phyloP scores from a whole-genome alignment of 2,888 invertebrate species.

The Celastrina argiolus region DNA sequence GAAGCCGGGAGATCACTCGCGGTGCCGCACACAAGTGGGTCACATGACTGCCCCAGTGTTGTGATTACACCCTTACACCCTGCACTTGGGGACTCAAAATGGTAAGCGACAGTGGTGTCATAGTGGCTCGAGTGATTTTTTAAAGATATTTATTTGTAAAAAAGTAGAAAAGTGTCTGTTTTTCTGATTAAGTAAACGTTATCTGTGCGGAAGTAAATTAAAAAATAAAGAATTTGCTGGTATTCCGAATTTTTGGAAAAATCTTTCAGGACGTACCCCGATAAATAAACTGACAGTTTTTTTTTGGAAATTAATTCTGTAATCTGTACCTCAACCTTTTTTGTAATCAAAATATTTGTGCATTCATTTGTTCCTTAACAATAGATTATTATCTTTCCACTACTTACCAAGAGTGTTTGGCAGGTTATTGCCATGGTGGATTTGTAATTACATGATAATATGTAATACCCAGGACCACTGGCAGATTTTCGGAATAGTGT shows the following conservation, averaged over 20 bases:
- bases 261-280: too few relatives aligned
- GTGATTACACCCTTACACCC: not conserved
- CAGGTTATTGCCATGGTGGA: constrained; percentile 14
- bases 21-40: not conserved
- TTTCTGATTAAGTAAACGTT: too few relatives aligned
- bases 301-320: too few relatives aligned
- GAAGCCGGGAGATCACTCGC: not conserved
- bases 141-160: too few relatives aligned
- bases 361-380: not conserved
- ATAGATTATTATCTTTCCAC: too few relatives aligned
- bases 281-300: too few relatives aligned
- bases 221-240: too few relatives aligned
- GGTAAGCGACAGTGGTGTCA: not conserved
- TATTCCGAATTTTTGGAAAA: too few relatives aligned
- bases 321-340: too few relatives aligned
- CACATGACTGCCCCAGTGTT: not conserved
- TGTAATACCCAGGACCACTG: not conserved
- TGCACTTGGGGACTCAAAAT: not conserved
- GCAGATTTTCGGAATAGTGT: not conserved
- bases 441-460: too few relatives aligned
- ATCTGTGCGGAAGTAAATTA: too few relatives aligned
- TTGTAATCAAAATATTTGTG: not conserved
- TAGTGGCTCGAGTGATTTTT: not conserved
- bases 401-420: not conserved
- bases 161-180: too few relatives aligned